A percentile compares a stretch with the other conserved stretches of the same genome.
These are phyloP conservation scores for Caligus rogercresseyi DNA, from an alignment of 1,140 invertebrate genomes.

Conservation along the genomic window DNA sequence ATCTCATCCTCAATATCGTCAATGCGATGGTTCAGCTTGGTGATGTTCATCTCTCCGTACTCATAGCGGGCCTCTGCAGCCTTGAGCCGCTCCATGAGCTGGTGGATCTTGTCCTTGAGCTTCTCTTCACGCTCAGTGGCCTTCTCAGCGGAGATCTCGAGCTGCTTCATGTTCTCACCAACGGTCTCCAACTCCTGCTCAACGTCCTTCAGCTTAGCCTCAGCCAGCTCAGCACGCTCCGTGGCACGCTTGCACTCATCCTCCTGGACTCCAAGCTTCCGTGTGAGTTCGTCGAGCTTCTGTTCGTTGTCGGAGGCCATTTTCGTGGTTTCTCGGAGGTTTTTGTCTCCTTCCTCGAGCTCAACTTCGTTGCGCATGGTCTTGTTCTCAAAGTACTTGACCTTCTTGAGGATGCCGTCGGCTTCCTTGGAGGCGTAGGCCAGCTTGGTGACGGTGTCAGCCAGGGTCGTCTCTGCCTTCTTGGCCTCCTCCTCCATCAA, in stretches of 20 bases:
- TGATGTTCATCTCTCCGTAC: slow-evolving; percentile 20
- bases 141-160: slow-evolving; percentile 17
- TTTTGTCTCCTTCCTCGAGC: slow-evolving; percentile 15
- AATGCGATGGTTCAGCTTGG: slow-evolving; percentile 19
- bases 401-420: slow-evolving; percentile 15
- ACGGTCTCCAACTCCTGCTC: slow-evolving; percentile 15
- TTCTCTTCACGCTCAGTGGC: slow-evolving; percentile 17
- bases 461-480: slow-evolving; percentile 18
- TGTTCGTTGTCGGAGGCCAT: slow-evolving; percentile 19
- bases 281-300: slow-evolving; percentile 11
- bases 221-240: slow-evolving; percentile 18
- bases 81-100: slow-evolving; percentile 14
- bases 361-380: slow-evolving; percentile 16
- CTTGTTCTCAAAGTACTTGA: slow-evolving; percentile 20
- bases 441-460: slow-evolving; percentile 18
- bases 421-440: slow-evolving; percentile 18
- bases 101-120: slow-evolving; percentile 16
- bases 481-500: slow-evolving; percentile 20
- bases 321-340: slow-evolving; percentile 9
- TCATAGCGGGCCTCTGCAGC: slow-evolving; percentile 18
- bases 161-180: slow-evolving; percentile 19
- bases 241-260: slow-evolving; percentile 10
- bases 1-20: slow-evolving; percentile 19
- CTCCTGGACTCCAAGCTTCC: slow-evolving; percentile 17
- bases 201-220: slow-evolving; percentile 16